Evolutionary conservation across 1,140 invertebrate species (phyloP), one percentile per base, ranked within the genome.

Genomic region (Caenorhabditis briggsae): DNA sequence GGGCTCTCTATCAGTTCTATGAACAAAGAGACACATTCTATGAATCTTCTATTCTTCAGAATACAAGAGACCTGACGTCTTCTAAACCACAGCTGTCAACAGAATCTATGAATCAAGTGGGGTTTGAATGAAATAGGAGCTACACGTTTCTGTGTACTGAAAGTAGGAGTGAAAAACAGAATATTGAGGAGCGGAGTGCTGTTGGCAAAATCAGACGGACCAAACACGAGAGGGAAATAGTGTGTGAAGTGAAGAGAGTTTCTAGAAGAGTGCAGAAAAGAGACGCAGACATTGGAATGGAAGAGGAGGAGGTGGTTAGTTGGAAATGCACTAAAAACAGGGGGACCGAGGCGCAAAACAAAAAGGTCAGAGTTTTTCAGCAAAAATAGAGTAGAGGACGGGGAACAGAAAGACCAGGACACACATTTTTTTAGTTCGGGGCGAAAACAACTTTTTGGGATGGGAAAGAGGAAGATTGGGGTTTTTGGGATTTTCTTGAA

Each of bases 311-410:
- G 46, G 46, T 11, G 46, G n/a, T 78, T 50, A 33, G 70, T 46
- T 78, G 70, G 70, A 78, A 78, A 70, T 78, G 70, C 46, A 78
- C 70, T 78, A 78, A 78, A 78, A 78, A 78, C 70, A 78, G 41
- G 0, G 5, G 65, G 56, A 14, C 23, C 6, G 12, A n/a, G 2
- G 70, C 25, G 70, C 70, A 78, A 78, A 78, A 78, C 70, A 78
- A 78, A 78, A 78, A 78, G 70, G 70, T 78, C 70, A 43, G n/a
- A 46, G 16, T 46, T 46, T 70, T 25, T 46, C 50, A 53, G 50
- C 9, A 61, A 33, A 58, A 33, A 33, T 33, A 33, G 33, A 33
- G 33, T 33, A 33, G 33, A 33, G 33, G 33, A 33, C 33, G 33
- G 33, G 70, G 70, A 50, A 50, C 70, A 46, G 23, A 46, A 25